These are phyloP conservation scores for Sardinella longiceps DNA, from an alignment of 2,797 vertebrate species.

Conservation along the genomic window DNA sequence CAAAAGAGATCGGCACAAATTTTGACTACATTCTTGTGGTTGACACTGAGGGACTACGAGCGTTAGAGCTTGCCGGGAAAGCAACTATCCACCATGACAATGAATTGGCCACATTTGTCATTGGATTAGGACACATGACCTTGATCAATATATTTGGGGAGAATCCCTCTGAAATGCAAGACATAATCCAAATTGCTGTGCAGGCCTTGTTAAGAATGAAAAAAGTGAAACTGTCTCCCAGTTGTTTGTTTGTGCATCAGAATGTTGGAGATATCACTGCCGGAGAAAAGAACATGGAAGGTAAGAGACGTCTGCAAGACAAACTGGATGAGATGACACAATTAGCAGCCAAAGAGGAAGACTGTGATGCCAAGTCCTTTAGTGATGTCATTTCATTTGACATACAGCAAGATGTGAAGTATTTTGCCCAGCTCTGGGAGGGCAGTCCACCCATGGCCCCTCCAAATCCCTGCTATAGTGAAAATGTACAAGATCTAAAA, in stretches of 20 bases:
- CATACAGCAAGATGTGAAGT: slow-evolving; percentile 64
- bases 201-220: slow-evolving; percentile 77
- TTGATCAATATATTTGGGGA: slow-evolving; percentile 76
- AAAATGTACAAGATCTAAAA: slow-evolving; percentile 42
- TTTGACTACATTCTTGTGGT: slow-evolving; percentile 70
- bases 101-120: slow-evolving; percentile 74
- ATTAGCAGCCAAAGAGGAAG: slow-evolving; percentile 64
- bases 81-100: slow-evolving; percentile 62
- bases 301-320: slow-evolving; percentile 57
- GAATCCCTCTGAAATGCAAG: slow-evolving; percentile 73
- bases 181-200: slow-evolving; percentile 70
- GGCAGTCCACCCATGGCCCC: slow-evolving; percentile 72
- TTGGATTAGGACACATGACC: slow-evolving; percentile 71
- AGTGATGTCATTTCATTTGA: slow-evolving; percentile 67
- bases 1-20: slow-evolving; percentile 49
- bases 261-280: slow-evolving; percentile 56
- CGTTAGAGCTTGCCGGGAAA: slow-evolving; percentile 56
- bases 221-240: slow-evolving; percentile 65
- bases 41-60: slow-evolving; percentile 73
- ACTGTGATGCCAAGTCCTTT: slow-evolving; percentile 55
- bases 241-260: slow-evolving; percentile 55
- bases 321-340: slow-evolving; percentile 69
- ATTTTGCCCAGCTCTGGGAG: slow-evolving; percentile 71
- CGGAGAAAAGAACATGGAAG: slow-evolving; percentile 66
- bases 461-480: slow-evolving; percentile 69